These are phyloP conservation scores for Chrysomallon squamiferum DNA, from an alignment of 1,140 invertebrate genomes.

Conservation along the genomic window DNA sequence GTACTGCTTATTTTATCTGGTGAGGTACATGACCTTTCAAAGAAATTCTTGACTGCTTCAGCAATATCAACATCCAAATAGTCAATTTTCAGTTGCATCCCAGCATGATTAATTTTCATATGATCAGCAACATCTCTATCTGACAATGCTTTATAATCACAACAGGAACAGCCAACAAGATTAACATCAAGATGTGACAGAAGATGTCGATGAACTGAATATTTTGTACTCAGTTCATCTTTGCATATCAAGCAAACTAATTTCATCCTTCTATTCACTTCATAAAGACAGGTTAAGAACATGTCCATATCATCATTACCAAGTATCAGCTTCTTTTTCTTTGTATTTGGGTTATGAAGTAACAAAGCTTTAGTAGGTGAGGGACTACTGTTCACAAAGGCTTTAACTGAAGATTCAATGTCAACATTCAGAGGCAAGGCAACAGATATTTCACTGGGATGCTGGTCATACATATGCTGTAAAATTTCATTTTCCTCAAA, in stretches of 20 bases:
- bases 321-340: background rate
- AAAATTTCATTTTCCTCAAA: too few relatives aligned
- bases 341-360: background rate
- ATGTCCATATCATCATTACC: background rate
- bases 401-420: too few relatives aligned
- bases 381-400: too few relatives aligned
- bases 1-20: background rate
- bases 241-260: background rate
- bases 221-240: background rate
- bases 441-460: too few relatives aligned
- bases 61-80: constrained; percentile 1
- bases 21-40: background rate
- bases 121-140: background rate
- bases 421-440: too few relatives aligned
- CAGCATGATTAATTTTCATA: background rate
- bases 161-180: background rate
- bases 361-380: background rate
- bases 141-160: background rate
- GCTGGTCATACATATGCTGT: too few relatives aligned
- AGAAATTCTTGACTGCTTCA: background rate
- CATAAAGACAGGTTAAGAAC: background rate
- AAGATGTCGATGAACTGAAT: background rate
- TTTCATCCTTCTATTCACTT: background rate
- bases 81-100: background rate
- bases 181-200: background rate